These are phyloP conservation scores for Sylvilagus floridanus DNA, from an alignment of 2,797 vertebrate species.

Conservation along the genomic window DNA sequence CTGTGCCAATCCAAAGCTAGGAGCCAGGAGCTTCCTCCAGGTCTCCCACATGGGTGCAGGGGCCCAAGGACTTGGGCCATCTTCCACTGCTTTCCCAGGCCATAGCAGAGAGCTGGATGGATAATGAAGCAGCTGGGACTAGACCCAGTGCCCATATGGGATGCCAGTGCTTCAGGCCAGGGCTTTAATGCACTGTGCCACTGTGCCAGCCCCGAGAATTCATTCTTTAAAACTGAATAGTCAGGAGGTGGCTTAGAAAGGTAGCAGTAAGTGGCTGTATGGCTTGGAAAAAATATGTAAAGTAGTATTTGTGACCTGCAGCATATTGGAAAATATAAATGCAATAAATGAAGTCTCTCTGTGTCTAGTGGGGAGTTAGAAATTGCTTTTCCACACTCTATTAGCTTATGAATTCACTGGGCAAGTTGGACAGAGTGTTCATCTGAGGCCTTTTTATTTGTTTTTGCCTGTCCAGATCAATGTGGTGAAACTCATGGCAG, in stretches of 20 bases:
- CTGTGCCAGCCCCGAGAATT: not conserved
- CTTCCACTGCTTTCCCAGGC: no score
- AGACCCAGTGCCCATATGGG: no score
- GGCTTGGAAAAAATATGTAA: no score
- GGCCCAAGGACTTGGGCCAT: no score
- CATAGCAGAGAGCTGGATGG: no score
- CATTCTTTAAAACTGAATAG: not conserved
- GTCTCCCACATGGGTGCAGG: no score
- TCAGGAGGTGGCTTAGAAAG: not conserved
- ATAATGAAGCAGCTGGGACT: no score
- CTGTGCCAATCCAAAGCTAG: no score
- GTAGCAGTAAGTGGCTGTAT: no score
- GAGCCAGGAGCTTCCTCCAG: no score
- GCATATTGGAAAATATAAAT: conserved; percentile 22
- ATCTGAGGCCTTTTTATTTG: not conserved
- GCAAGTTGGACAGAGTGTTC: not conserved
- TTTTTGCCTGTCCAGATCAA: conserved; percentile 80
- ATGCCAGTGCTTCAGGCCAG: no score
- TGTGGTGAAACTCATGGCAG: conserved; percentile 66
- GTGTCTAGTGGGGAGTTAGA: conserved; percentile 33
- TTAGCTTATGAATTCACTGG: not conserved
- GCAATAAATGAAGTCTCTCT: not conserved
- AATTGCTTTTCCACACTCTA: not conserved
- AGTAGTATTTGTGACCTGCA: not conserved
- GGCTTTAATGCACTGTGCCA: no score